Percentiles rank a stretch among this genome's conserved stretches.
Conservation (phyloP, 2,888 invertebrate genomes). For the Cephus spinipes region DNA sequence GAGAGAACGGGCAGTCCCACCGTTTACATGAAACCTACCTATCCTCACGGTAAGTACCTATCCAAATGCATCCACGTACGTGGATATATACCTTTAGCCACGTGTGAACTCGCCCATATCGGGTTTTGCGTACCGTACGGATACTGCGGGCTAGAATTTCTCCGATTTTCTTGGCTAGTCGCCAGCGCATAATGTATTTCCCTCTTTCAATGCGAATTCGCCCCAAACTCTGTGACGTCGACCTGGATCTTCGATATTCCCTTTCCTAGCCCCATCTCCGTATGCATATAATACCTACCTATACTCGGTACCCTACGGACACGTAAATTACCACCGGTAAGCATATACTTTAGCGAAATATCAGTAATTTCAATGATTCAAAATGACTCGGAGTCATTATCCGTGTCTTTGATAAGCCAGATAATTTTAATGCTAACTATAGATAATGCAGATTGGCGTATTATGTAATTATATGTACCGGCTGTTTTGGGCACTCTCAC, state of each 20-base stretch:
- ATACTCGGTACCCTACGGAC: neutral
- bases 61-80: neutral
- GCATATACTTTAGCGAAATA: neutral
- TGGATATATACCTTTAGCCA: constrained; percentile 19
- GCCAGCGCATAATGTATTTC: constrained; percentile 48
- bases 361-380: neutral
- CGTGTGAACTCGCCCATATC: neutral
- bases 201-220: constrained; percentile 42
- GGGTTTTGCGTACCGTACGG: neutral
- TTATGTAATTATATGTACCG: neutral
- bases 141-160: neutral
- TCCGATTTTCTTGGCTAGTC: constrained; percentile 45
- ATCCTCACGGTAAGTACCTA: neutral
- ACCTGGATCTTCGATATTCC: neutral
- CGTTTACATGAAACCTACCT: neutral
- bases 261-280: neutral
- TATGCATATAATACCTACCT: neutral
- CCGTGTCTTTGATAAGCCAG: neutral
- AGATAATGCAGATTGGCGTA: neutral
- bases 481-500: neutral
- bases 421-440: neutral
- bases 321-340: neutral
- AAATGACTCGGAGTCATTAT: neutral
- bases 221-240: constrained; percentile 14
- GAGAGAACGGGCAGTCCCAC: neutral